Evolutionary conservation across 2,797 vertebrate species (phyloP), one percentile per base, ranked within the genome.

Genomic region (Trichosurus vulpecula): DNA sequence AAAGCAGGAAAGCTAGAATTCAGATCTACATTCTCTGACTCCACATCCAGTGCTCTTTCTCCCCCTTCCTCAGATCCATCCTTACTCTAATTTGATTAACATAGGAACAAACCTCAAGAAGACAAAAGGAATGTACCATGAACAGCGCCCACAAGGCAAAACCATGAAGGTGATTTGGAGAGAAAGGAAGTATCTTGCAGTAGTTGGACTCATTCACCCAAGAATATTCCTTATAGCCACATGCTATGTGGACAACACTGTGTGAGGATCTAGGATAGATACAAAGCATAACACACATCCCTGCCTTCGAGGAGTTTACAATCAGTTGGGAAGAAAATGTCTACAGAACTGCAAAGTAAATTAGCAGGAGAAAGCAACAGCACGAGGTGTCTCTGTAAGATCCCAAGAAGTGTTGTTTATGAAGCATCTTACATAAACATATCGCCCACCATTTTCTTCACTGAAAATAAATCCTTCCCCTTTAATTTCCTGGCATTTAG

Each of bases 381-480:
- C n/a, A 13, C n/a, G 25, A 74, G n/a, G 30, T 81, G 52, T 93
- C 22, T 87, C 41, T 47, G 41, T 9, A 54, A n/a, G n/a, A 19
- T 47, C 30, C 8, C 2, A 25, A 52, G n/a, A 13, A 90, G 22
- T 31, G n/a, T 52, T 92, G 52, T 58, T 89, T 51, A 89, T 54
- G 96, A 91, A 95, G 10, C 41, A 25, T 90, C 93, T 56, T 95
- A 91, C 0, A 0, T 90, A 52, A 93, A 29, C 90, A 6, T 47
- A 35, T 91, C 53, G 90, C 92, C n/a, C 54, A 96, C 90, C 47
- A 11, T 91, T 94, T 90, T 56, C 41, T 91, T 92, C 92, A 87
- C 92, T 90, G 57, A 92, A 97, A 97, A 95, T 0, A 0, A 55
- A 95, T 54, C 94, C 94, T 92, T 54, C 74, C 56, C 91, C 91